Base-by-base conservation (phyloP, 2,113 vertebrate species). In the Archocentrus centrarchus region DNA sequence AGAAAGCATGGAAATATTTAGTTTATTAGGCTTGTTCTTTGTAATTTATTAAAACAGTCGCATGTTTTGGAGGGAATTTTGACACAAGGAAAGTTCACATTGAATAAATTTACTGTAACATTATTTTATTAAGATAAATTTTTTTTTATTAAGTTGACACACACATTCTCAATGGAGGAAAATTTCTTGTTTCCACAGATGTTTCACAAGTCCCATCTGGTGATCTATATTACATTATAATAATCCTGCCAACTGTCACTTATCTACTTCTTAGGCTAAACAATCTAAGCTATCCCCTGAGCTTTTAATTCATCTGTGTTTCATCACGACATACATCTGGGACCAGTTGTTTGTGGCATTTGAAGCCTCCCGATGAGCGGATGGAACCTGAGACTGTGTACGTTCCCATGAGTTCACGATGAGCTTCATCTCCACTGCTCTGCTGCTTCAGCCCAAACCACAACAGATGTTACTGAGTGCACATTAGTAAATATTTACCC, bases 401-500 rank as follows among this genome's bases (percentile, higher is more conserved):
- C 9, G 27, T 80, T 93, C 90, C 91, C 91, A 80, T 82, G 93
- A 90, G 90, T 91, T 87, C 87, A 89, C 57, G 85, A 88, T 86
- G 90, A 85, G 87, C 93, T 87, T 80, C 86, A 73, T 89, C 81
- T 92, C 78, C 82, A 59, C 73, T 81, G 78, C 17, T 87, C 81
- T 79, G 64, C 76, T 64, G 91, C 77, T 15, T 13, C 58, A 70
- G 86, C 83, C 75, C 91, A 86, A 88, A 93, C 87, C 87, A 1
- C 89, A 89, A 88, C 92, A 93, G 91, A 94, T 93, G 93, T 94
- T 92, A 86, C 82, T 85, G 91, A 91, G 84, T 70, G 70, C 59
- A 83, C 90, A 82, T 95, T 94, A 90, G 93, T 95, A 94, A 94
- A 95, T 94, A 94, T 94, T 94, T 93, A 92, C 89, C 79, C 77